phyloP scores from a whole-genome alignment of 2,113 vertebrate genomes.

The Spilogale gracilis region DNA sequence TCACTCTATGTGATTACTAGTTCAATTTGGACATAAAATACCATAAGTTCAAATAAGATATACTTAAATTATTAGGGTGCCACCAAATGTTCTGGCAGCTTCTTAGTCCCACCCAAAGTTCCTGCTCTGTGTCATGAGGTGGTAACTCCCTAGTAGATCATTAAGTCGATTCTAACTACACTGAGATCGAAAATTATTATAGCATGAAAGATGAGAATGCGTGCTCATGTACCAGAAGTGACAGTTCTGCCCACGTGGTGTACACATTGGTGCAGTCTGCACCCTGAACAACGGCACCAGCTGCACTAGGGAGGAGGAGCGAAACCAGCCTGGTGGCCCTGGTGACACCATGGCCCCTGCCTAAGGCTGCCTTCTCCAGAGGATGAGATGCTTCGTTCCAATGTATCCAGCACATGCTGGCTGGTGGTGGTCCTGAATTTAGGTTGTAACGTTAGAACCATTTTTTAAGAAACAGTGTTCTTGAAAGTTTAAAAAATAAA shows the following conservation, averaged over 20 bases:
- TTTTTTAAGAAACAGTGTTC: background rate
- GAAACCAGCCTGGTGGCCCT: background rate
- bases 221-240: background rate
- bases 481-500: background rate
- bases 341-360: rapidly evolving
- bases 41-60: background rate
- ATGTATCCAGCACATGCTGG: background rate
- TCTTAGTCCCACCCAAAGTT: background rate
- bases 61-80: background rate
- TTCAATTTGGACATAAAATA: background rate
- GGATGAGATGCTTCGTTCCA: background rate
- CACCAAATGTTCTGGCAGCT: background rate
- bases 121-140: background rate
- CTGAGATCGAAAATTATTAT: background rate
- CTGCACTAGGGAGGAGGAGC: background rate
- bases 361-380: no score
- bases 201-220: background rate
- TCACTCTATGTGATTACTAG: background rate
- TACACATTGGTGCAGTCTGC: rapidly evolving
- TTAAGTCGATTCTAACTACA: background rate
- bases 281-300: no score
- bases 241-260: rapidly evolving
- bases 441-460: background rate
- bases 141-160: background rate
- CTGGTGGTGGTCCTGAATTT: background rate